Evolutionary conservation across 2,113 vertebrate genomes (phyloP), one percentile per base, ranked within the genome.

Genomic region (Ranitomeya variabilis): DNA sequence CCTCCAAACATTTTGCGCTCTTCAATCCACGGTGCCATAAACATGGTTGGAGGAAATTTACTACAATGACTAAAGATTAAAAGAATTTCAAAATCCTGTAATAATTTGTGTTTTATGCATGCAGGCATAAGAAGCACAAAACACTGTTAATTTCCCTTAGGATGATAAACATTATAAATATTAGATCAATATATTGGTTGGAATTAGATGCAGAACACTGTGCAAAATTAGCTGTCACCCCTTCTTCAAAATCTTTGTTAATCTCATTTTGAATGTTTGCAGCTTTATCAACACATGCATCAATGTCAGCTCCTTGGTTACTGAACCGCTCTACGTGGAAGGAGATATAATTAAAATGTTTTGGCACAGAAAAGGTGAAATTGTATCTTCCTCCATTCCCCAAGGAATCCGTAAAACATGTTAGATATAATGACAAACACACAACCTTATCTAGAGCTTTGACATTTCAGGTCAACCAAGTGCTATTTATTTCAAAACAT

Each of bases 321-420:
- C 97, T 97, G 97, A 98, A 97, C 96, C 94, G 94, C 96, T 96
- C 94, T 97, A 97, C 95, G 97, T 97, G 96, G 96, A 96, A 97
- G 97, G 96, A 99, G 97, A 99, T 99, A 98, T 98, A 99, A 99
- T 99, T 99, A 99, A 99, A 99, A 98, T 98, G 97, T 99, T 99
- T 98, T 98, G 97, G 96, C 96, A 96, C 94, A 96, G 95, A 96
- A 96, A 96, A 97, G 96, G 97, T 97, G 96, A 97, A 97, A 95
- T 94, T 94, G 94, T 95, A 95, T 97, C 97, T 97, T 97, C 94
- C 92, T 93, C 93, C 92, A 91, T 93, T 94, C 94, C 97, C 95
- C 94, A 89, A 95, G 96, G 96, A 97, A 94, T 95, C 95, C 91
- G 93, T 93, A 94, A 95, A 95, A 95, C 94, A 96, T 94, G 93